Base-by-base conservation (phyloP, 2,888 invertebrate genomes). In the Platycnemis pennipes region DNA sequence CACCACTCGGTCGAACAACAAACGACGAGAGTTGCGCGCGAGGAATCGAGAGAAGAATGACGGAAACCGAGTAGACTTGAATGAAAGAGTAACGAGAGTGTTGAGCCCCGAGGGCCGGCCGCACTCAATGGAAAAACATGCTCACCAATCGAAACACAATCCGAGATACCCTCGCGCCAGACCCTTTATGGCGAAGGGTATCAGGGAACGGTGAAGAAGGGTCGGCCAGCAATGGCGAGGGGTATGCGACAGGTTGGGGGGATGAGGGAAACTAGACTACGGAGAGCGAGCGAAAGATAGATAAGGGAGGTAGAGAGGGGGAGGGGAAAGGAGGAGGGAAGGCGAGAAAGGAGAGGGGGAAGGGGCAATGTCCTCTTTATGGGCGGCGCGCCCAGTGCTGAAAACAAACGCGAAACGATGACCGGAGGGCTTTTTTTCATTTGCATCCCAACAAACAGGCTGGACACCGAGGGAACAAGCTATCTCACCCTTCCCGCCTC, bases 341-440 rank as follows among this genome's bases (percentile, higher is more conserved):
- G 89, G 7, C 26, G 44, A 42, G 26, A 8, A 45, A 63, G 91
- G 63, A 53, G 63, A 91, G 31, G 37, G 89, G 42, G 87, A 53
- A 69, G 63, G 91, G 44, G 56, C 91, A 91, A 91, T 16, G 91
- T 26, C 91, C 91, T 56, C 63, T 91, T 91, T 91, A 91, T 91
- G 91, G 91, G 91, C 91, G 91, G 91, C 91, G 91, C 91, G 91
- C 91, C 91, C 91, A 69, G 63, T 91, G 91, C 37, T 91, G 91
- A 91, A 91, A 91, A 91, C 91, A 91, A 91, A 91, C 91, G 91
- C 91, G 63, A 91, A 91, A 91, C 63, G 91, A 91, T 91, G 91
- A 91, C 91, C 91, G 91, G 37, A 63, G 91, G 91, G 56, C 91
- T 91, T 91, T 91, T 91, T 91, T 91, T 91, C 91, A 91, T 91